phyloP scores from a whole-genome alignment of 2,797 vertebrate species.

The Chromis chromis region DNA sequence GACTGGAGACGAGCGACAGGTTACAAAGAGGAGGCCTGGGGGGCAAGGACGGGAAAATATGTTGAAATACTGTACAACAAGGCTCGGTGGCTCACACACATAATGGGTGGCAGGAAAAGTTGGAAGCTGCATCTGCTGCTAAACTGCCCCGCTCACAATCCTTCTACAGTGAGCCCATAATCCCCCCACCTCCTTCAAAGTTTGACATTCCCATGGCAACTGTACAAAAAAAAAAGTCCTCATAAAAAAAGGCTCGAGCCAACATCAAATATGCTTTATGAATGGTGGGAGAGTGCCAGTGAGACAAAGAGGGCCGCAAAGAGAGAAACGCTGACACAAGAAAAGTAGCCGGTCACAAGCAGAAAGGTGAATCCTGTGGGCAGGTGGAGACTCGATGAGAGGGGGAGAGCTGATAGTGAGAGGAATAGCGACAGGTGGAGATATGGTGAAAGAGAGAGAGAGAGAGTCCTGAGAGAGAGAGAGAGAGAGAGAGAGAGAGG shows the following conservation, averaged over 20 bases:
- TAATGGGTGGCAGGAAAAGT: slow-evolving; percentile 41
- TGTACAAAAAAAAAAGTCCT: slow-evolving; percentile 64
- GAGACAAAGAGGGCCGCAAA: slow-evolving; percentile 62
- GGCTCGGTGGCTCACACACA: slow-evolving; percentile 8
- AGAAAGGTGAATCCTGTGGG: slow-evolving; percentile 78
- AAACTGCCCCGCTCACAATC: slow-evolving; percentile 55
- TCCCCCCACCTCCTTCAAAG: slow-evolving; percentile 61
- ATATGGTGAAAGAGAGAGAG: slow-evolving; percentile 71
- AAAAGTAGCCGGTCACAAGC: slow-evolving; percentile 51
- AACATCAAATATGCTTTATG: slow-evolving; percentile 76
- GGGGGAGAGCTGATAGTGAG: slow-evolving; percentile 66
- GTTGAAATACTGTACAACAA: slow-evolving; percentile 49
- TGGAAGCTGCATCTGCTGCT: slow-evolving; percentile 48
- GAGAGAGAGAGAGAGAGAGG: slow-evolving; percentile 60
- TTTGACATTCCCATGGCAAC: slow-evolving; percentile 81
- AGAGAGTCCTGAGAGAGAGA: slow-evolving; percentile 71
- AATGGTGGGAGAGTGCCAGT: slow-evolving; percentile 71
- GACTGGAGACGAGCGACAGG: slow-evolving; percentile 64
- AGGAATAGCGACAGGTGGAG: slow-evolving; percentile 78
- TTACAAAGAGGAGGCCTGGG: slow-evolving; percentile 69
- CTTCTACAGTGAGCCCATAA: slow-evolving; percentile 60
- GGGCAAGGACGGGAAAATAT: slow-evolving; percentile 41
- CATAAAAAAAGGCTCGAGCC: slow-evolving; percentile 61
- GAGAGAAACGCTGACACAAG: slow-evolving; percentile 43
- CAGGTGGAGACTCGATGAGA: slow-evolving; percentile 77